Evolutionary conservation across 2,113 vertebrate genomes (phyloP), one percentile per base, ranked within the genome.

Genomic region (Aphelocoma coerulescens): DNA sequence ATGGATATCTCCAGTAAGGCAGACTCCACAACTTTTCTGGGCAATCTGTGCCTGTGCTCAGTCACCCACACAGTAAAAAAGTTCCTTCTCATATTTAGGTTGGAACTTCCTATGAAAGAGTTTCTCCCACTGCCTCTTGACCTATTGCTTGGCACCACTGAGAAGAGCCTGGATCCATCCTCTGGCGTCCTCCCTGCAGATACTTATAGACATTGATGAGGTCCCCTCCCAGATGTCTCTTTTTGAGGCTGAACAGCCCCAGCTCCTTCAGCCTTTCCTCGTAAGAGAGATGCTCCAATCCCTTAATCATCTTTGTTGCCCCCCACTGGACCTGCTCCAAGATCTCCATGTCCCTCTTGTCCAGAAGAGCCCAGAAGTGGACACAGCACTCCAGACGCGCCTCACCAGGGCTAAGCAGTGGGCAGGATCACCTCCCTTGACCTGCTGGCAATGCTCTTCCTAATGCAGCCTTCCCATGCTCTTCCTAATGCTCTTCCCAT

Each of bases 401-500:
- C 52, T 39, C 52, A 46, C 28, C 22, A 66, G 15, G 37, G 8
- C 43, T 67, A 44, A 46, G 44, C 0, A 9, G 44, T 33, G 4
- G 30, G 1, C 43, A 80, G 43, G 21, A 24, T 81, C 68, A 11
- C 7, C 27, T 51, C 44, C 28, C 37, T 52, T 4, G 2, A 7
- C 10, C 44, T 51, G 27, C 32, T 58, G 52, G 18, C 35, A 73
- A 1, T 37, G 37, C 6, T 0, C 33, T 61, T 39, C 23, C 46
- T 19, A 24, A n/a, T 4, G 19, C 7, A 11, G 1, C 20, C n/a
- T n/a, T n/a, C n/a, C n/a, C n/a, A 1, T 37, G 37, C 6, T 0
- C 33, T 61, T 39, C 23, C 46, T 19, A 24, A n/a, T 4, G 19
- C 7, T 9, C 1, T 16, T 1, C 0, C 23, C 28, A 4, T 0